Conservation (phyloP, 2,797 vertebrate genomes). For the Typhlichthys eigenmanni region DNA sequence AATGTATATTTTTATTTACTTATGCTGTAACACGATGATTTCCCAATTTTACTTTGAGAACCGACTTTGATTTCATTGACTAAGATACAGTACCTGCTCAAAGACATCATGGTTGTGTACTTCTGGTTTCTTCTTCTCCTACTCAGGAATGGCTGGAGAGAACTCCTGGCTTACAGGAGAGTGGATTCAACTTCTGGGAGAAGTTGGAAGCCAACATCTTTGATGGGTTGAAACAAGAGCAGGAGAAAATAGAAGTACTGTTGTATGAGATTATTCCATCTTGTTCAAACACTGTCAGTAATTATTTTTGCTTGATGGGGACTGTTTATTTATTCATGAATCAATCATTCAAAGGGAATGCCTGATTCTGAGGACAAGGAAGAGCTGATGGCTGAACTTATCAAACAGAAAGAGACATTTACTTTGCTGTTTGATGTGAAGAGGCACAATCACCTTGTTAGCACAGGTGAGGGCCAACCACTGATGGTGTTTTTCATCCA, state of each 20-base stretch:
- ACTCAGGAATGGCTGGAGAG: conserved; percentile 94
- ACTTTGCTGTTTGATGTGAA: conserved; percentile 92
- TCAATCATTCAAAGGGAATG: conserved; percentile 66
- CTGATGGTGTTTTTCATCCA: too few relatives aligned
- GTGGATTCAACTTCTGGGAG: conserved; percentile 96
- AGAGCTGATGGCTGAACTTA: conserved; percentile 83
- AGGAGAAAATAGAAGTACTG: conserved; percentile 81
- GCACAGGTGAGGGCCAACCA: conserved; percentile 81
- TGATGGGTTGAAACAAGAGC: conserved; percentile 83
- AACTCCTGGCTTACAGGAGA: conserved; percentile 89
- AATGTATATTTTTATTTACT: too few relatives aligned
- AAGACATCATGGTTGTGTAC: not conserved
- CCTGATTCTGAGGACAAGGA: conserved; percentile 86
- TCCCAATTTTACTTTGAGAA: not conserved
- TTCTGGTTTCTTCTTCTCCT: conserved; percentile 25
- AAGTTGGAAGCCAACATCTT: conserved; percentile 88
- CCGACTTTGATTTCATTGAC: not conserved
- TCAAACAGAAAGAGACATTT: conserved; percentile 86
- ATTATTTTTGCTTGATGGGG: conserved; percentile 32
- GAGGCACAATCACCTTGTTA: conserved; percentile 89
- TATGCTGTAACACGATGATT: too few relatives aligned
- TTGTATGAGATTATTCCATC: conserved; percentile 30
- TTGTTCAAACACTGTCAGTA: conserved; percentile 20
- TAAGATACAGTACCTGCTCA: too few relatives aligned
- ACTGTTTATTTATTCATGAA: conserved; percentile 2